These are phyloP conservation scores for Onthophagus sagittarius DNA, from an alignment of 2,888 invertebrate genomes.

Conservation along the genomic window DNA sequence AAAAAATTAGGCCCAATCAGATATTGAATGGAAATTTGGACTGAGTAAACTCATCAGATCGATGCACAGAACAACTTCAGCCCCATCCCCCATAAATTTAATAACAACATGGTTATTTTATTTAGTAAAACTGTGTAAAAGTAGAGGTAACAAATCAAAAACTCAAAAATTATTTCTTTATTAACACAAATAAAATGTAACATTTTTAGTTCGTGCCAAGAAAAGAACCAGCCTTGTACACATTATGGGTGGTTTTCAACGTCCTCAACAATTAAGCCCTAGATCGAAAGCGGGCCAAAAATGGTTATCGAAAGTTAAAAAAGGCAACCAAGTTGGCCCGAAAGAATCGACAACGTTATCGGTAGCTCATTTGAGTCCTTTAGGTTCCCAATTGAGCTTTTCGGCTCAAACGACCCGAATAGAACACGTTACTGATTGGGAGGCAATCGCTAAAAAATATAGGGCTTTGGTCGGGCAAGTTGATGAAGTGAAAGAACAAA, in stretches of 20 bases:
- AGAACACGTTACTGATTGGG: constrained; percentile 90
- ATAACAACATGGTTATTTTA: constrained; percentile 92
- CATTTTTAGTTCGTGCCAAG: constrained; percentile 44
- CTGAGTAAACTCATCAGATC: constrained; percentile 96
- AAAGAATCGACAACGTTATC: constrained; percentile 77
- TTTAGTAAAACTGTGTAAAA: constrained; percentile 72
- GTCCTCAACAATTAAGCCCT: constrained; percentile 69
- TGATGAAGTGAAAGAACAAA: constrained; percentile 53
- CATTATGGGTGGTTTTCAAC: constrained; percentile 71
- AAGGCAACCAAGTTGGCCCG: constrained; percentile 72
- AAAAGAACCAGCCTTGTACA: constrained; percentile 81
- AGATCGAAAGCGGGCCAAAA: constrained; percentile 84
- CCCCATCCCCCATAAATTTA: constrained; percentile 96
- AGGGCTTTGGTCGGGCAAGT: constrained; percentile 65
- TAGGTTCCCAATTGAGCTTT: constrained; percentile 82
- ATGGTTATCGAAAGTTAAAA: constrained; percentile 84
- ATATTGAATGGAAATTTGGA: constrained; percentile 99
- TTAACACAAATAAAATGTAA: not conserved
- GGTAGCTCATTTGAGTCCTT: constrained; percentile 75
- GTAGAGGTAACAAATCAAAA: constrained; percentile 44
- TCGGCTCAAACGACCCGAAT: constrained; percentile 71
- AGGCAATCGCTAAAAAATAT: constrained; percentile 84
- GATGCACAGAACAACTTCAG: constrained; percentile 97
- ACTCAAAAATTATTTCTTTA: not conserved
- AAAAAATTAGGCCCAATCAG: constrained; percentile 84